Evolutionary conservation across 1,140 invertebrate species (phyloP), one percentile per base, ranked within the genome.

Genomic region (Drosophila kikkawai): DNA sequence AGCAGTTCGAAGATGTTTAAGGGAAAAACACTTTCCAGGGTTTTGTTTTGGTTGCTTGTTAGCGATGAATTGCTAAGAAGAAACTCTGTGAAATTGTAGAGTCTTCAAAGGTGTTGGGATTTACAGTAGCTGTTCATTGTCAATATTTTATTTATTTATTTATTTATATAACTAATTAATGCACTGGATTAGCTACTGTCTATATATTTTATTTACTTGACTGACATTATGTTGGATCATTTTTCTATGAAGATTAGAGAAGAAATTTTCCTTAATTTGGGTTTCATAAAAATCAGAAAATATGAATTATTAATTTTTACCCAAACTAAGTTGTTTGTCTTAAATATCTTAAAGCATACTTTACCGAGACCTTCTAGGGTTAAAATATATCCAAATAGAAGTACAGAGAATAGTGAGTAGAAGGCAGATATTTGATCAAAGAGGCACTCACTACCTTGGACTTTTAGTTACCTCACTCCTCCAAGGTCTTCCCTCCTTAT

Each of bases 11-110:
- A 39, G 4, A 26, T 34, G 12, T 12, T 42, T 5, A 7, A 7
- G 41, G 32, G 39, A 64, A 39, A 37, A 65, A 19, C 60, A 68
- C 65, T 68, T 66, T 68, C 60, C 34, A 19, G 36, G n/a, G 26
- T 2, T 45, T 32, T 32, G 26, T 9, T 1, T 12, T 22, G 15
- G 17, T 51, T 50, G 7, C 12, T 51, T 17, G 12, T 65, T 65
- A 65, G 37, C 55, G 37, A 7, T 15, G 56, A 42, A 34, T 44
- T 60, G 56, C 61, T 17, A 60, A 61, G 12, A 19, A 55, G 34
- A 34, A 34, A 29, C 12, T 34, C 12, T 5, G 56, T n/a, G 63
- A 65, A 65, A 61, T 61, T 29, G 37, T 15, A 2, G 26, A 32
- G 26, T 17, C 26, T 32, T 9, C 7, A 19, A 6, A 29, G n/a